Evolutionary conservation across 2,888 invertebrate genomes (phyloP), one percentile per base, ranked within the genome.

Genomic region (Psylliodes chrysocephalus): DNA sequence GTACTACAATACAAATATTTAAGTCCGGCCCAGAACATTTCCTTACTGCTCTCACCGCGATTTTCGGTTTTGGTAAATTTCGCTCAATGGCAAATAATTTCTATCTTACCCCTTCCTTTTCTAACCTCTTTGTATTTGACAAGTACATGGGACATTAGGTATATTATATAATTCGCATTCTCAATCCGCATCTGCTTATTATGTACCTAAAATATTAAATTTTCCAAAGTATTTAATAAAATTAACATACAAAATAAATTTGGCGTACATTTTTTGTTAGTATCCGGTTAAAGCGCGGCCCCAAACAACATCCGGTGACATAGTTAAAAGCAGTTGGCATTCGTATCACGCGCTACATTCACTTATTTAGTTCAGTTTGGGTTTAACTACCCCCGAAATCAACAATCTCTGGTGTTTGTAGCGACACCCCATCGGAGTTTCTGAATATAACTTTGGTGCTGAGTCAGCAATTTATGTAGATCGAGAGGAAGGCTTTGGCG

Each of bases 291-390:
- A 47, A 47, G 33, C 33, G 8, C n/a, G 14, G 44, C 18, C 44
- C 54, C n/a, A 38, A 52, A 57, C 42, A 57, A 30, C 63, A 60
- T 46, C 61, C 53, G 54, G 53, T 54, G 38, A 47, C 60, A 44
- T 33, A 42, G 51, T 61, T 69, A 67, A 69, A 64, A 65, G 69
- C 67, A 57, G 68, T 76, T 71, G 66, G 67, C 60, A 75, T 72
- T 73, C 75, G 44, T 60, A 67, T 72, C 76, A 76, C 76, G 76
- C 73, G 72, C 74, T 71, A 71, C 74, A 73, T 71, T 72, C 73
- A 71, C 70, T 73, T 76, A 72, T 76, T 75, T 76, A 73, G 73
- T 64, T 70, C 72, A 72, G 71, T 73, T 74, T 72, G 72, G 69
- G 68, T 69, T 73, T 59, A 63, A 59, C 71, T 71, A 68, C 65